Evolutionary conservation across 2,888 invertebrate genomes (phyloP).

Genomic region (Dione juno): DNA sequence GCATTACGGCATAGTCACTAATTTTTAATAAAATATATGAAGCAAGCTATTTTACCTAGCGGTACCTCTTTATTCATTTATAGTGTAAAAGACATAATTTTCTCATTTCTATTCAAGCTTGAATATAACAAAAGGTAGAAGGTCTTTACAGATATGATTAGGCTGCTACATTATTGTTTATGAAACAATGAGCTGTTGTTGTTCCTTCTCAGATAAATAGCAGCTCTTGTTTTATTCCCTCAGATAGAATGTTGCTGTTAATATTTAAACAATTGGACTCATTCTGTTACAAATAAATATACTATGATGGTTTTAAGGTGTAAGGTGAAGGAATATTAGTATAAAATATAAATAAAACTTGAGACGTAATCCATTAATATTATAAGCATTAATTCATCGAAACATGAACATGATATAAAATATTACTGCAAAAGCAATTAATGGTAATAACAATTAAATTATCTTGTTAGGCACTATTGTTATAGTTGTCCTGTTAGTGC

Average conservation of each 20-base stretch:
- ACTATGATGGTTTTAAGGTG: too few species aligned
- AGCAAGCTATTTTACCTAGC: background rate
- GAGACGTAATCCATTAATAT: too few species aligned
- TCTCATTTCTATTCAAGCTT: conserved; percentile 17
- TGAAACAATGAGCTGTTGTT: conserved; percentile 31
- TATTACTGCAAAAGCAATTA: background rate
- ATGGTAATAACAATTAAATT: background rate
- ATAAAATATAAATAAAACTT: too few species aligned
- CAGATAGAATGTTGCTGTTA: background rate
- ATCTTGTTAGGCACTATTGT: background rate
- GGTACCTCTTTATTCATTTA: background rate
- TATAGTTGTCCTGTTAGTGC: background rate
- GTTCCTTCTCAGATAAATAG: conserved; percentile 12
- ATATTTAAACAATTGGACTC: background rate
- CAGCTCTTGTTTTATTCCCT: background rate
- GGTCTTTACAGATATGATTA: conserved; percentile 33
- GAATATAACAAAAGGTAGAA: conserved; percentile 27
- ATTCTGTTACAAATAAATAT: background rate
- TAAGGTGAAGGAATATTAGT: too few species aligned
- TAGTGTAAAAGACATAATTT: background rate
- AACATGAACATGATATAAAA: background rate
- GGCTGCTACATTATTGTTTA: conserved; percentile 29
- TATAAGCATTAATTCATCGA: too few species aligned
- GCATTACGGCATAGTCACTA: conserved; percentile 32
- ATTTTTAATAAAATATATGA: conserved; percentile 10